phyloP scores from a whole-genome alignment of 1,140 invertebrate genomes.

The Danaus plexippus region DNA sequence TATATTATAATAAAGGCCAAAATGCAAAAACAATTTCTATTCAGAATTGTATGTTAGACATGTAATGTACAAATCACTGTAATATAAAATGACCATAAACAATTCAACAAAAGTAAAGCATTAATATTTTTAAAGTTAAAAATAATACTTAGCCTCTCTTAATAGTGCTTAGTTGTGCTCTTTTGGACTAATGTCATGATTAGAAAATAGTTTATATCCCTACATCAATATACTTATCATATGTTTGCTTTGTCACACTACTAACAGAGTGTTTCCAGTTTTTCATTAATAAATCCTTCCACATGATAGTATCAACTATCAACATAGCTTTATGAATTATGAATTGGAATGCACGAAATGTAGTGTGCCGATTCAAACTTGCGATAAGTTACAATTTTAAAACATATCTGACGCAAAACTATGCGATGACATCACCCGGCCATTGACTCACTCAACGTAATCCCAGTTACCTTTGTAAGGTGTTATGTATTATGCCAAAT shows the following conservation, averaged over 20 bases:
- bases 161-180: slow-evolving; percentile 14
- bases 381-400: no score
- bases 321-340: no score
- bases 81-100: neutral
- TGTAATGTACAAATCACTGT: slow-evolving; percentile 1
- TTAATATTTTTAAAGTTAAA: slow-evolving; percentile 8
- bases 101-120: slow-evolving; percentile 4
- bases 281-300: no score
- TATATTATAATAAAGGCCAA: neutral
- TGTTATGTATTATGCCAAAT: slow-evolving; percentile 2
- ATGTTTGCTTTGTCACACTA: no score
- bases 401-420: neutral
- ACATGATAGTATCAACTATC: no score
- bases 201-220: slow-evolving; percentile 22
- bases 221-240: neutral
- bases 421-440: slow-evolving; percentile 16
- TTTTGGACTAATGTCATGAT: slow-evolving; percentile 28
- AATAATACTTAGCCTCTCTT: slow-evolving; percentile 21
- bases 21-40: slow-evolving; percentile 3
- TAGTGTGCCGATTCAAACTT: no score
- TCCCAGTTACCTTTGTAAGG: neutral
- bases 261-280: no score
- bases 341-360: no score
- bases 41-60: neutral
- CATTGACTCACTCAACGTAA: slow-evolving; percentile 18